Percentiles rank a stretch among this genome's conserved stretches.
Evolutionary conservation across 64 coral and sea anemone species (phyloP).

Genomic region (Actinia tenebrosa): DNA sequence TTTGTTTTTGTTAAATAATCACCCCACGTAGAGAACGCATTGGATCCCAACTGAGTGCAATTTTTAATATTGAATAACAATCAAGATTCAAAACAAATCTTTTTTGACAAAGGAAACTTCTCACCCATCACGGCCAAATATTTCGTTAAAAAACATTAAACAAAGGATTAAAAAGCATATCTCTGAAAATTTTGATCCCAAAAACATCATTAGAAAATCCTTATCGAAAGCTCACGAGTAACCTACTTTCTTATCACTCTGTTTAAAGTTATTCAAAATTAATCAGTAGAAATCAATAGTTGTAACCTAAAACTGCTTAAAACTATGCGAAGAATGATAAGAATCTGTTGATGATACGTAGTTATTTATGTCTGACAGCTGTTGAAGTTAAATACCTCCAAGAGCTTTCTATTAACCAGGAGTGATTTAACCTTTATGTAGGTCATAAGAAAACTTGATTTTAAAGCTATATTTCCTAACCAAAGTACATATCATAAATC

Average conservation of each 20-base stretch:
- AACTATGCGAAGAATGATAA: constrained; percentile 6
- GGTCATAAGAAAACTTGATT: neutral
- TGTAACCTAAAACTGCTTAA: neutral
- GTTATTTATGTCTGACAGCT: neutral
- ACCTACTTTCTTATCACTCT: neutral
- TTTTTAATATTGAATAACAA: too few relatives aligned
- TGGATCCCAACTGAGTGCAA: too few relatives aligned
- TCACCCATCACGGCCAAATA: neutral
- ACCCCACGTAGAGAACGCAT: neutral
- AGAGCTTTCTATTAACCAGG: neutral
- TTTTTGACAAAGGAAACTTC: neutral
- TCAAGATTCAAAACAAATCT: too few relatives aligned
- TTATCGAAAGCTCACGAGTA: neutral
- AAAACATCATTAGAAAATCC: neutral
- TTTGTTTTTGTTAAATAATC: too few relatives aligned
- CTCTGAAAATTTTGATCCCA: neutral
- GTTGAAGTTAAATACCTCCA: neutral
- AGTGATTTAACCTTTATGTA: neutral
- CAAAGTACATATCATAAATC: too few relatives aligned
- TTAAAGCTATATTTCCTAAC: neutral
- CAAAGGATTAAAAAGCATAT: neutral
- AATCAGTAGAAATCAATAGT: neutral
- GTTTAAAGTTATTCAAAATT: neutral
- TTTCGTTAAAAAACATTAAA: neutral
- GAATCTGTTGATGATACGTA: neutral